A percentile compares a stretch with the other conserved stretches of the same genome.
phyloP scores from a whole-genome alignment of 2,797 vertebrate species.

The Paedocypris micromegethes region DNA sequence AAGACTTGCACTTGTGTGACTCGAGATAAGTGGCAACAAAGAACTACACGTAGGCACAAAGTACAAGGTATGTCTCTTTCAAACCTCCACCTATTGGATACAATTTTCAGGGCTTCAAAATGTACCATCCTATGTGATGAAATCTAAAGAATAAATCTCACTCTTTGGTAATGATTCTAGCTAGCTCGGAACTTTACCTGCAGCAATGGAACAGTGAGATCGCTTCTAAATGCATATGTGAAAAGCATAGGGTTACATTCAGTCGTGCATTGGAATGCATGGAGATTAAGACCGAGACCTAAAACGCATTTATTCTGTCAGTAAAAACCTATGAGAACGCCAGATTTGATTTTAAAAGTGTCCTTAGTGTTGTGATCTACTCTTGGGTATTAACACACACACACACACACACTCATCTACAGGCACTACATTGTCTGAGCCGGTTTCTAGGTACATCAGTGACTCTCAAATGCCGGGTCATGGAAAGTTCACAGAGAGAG shows the following conservation, averaged over 20 bases:
- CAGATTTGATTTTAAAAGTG: too few species aligned
- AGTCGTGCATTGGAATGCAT: constrained; percentile 10
- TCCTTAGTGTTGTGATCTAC: too few species aligned
- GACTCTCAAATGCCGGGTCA: too few species aligned
- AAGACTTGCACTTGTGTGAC: constrained; percentile 47
- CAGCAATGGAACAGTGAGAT: background rate
- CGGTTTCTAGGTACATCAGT: too few species aligned
- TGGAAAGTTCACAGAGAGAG: too few species aligned
- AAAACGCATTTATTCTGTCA: too few species aligned
- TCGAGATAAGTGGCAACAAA: constrained; percentile 35
- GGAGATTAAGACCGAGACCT: background rate
- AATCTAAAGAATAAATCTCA: constrained; percentile 8
- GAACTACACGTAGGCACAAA: constrained; percentile 41
- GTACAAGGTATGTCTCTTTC: constrained; percentile 36
- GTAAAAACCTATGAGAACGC: too few species aligned
- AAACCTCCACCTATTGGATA: constrained; percentile 2
- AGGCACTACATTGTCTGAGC: too few species aligned
- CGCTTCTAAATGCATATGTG: constrained; percentile 31
- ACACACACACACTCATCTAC: too few species aligned
- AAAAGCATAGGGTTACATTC: constrained; percentile 23
- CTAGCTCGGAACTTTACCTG: constrained; percentile 29
- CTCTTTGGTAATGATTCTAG: constrained; percentile 50
- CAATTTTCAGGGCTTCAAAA: constrained; percentile 2
- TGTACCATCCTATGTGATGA: background rate
- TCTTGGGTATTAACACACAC: too few species aligned